A percentile compares a stretch with the other conserved stretches of the same genome.
Conservation (phyloP, 2,113 vertebrate genomes). For the Canis aureus region DNA sequence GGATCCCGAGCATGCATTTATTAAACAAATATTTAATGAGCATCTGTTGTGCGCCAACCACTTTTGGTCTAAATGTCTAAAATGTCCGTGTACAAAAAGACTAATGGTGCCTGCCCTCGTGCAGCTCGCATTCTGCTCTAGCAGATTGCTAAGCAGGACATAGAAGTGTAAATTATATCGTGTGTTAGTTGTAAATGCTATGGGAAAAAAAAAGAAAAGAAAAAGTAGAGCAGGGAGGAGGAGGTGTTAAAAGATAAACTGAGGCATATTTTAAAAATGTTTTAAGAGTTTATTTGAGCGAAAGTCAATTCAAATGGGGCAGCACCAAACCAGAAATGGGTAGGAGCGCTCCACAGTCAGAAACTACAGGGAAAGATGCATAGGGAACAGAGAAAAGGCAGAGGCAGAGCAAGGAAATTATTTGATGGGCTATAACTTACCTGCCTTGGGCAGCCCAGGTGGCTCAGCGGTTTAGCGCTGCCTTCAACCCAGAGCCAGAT, state of each 20-base stretch:
- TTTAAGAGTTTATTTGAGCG: background rate
- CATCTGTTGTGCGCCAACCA: background rate
- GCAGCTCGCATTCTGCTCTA: background rate
- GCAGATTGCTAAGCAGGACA: background rate
- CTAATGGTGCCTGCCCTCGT: background rate
- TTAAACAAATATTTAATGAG: constrained; percentile 54
- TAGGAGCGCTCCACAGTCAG: background rate
- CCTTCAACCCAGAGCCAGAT: too few relatives aligned
- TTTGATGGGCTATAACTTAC: background rate
- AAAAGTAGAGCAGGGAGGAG: background rate
- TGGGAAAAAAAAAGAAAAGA: background rate
- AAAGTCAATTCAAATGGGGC: background rate
- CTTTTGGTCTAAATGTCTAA: background rate
- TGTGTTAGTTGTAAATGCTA: background rate
- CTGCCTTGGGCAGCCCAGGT: background rate
- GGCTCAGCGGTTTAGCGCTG: too few relatives aligned
- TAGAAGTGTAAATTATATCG: background rate
- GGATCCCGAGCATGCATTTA: background rate
- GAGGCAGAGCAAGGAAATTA: background rate
- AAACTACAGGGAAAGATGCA: background rate
- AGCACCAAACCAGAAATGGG: background rate
- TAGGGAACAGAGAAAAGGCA: background rate
- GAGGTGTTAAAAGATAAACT: background rate
- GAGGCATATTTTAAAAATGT: background rate
- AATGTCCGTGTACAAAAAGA: background rate